Evolutionary conservation across 1,140 invertebrate species (phyloP).

Genomic region (Pachyrhynchus sulphureomaculatus): DNA sequence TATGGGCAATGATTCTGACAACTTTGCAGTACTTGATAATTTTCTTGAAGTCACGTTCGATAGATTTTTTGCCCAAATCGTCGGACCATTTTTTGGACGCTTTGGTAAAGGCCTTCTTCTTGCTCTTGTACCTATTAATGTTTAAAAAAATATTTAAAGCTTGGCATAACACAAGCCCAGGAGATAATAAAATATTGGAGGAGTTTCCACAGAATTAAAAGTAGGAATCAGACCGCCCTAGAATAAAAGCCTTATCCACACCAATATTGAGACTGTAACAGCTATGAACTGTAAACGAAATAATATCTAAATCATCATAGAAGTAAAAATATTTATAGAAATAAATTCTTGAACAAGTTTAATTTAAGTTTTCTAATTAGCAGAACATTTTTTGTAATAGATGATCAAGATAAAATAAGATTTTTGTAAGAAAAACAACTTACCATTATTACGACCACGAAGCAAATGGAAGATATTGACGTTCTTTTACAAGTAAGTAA

Average conservation of each 20-base stretch:
- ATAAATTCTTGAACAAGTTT: neutral
- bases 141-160: neutral
- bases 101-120: constrained; percentile 99
- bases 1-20: constrained; percentile 95
- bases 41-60: constrained; percentile 95
- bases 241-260: constrained; percentile 56
- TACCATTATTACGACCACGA: constrained; percentile 36
- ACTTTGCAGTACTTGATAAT: constrained; percentile 99
- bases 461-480: constrained; percentile 32
- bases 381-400: constrained; percentile 22
- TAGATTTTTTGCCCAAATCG: constrained; percentile 92
- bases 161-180: constrained; percentile 84
- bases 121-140: constrained; percentile 90
- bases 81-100: constrained; percentile 98
- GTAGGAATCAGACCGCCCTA: constrained; percentile 57
- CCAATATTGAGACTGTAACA: constrained; percentile 47
- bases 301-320: constrained; percentile 53
- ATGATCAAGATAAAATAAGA: constrained; percentile 20
- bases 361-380: neutral
- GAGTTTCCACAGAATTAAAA: constrained; percentile 7
- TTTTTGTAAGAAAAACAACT: constrained; percentile 21
- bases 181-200: constrained; percentile 49
- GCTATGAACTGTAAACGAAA: constrained; percentile 53
- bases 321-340: constrained; percentile 29
- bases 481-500: constrained; percentile 1